A percentile compares a stretch with the other conserved stretches of the same genome.
Conservation (phyloP, 2,888 invertebrate genomes). For the Crocallis elinguaria region DNA sequence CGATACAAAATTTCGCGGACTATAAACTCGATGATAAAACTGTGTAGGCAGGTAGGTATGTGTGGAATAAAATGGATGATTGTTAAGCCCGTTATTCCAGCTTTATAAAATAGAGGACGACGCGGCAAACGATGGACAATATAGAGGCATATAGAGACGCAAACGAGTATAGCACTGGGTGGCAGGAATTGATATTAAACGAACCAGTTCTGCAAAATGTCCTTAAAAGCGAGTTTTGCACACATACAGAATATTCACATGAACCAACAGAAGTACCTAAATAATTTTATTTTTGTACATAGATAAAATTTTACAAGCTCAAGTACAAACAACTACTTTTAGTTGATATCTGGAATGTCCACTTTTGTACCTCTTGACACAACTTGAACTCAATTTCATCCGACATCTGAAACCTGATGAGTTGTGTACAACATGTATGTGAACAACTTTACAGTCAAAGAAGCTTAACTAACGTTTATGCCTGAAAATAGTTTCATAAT, state of each 20-base stretch:
- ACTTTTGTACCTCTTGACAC: no score
- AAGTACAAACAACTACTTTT: no score
- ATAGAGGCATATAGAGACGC: slow-evolving; percentile 13
- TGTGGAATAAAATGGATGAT: slow-evolving; percentile 49
- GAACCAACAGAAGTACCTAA: not conserved
- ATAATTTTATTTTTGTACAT: not conserved
- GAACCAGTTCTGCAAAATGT: slow-evolving; percentile 28
- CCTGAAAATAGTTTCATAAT: no score
- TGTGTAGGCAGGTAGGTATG: slow-evolving; percentile 31
- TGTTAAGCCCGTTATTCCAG: slow-evolving; percentile 50
- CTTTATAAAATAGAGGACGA: slow-evolving; percentile 51
- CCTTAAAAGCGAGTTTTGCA: slow-evolving; percentile 3
- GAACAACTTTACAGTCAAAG: no score
- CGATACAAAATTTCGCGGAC: slow-evolving; percentile 33
- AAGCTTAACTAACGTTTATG: not conserved
- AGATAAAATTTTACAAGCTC: no score
- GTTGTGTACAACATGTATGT: no score
- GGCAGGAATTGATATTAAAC: slow-evolving; percentile 31
- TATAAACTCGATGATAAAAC: slow-evolving; percentile 39
- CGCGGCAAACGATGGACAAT: slow-evolving; percentile 44
- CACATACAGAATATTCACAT: not conserved
- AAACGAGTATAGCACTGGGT: slow-evolving; percentile 11
- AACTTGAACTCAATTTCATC: no score
- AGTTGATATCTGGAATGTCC: no score
- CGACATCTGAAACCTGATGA: no score